phyloP scores from a whole-genome alignment of 1,140 invertebrate species.

The Diabrotica virgifera region DNA sequence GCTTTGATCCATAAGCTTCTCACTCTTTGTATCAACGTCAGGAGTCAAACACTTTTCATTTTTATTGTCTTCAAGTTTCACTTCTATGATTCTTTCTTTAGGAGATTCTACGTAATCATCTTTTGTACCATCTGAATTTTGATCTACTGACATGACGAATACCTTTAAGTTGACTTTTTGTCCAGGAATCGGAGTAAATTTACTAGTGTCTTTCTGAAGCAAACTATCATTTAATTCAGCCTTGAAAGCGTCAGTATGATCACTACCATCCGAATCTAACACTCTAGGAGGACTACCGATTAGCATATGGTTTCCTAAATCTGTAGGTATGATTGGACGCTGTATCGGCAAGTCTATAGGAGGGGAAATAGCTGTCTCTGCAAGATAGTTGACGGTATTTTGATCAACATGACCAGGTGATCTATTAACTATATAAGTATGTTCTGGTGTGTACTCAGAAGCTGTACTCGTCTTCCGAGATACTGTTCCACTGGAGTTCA shows the following conservation, averaged over 20 bases:
- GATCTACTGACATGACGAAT: constrained; percentile 35
- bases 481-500: constrained; percentile 51
- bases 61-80: constrained; percentile 12
- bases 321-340: background rate
- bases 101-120: constrained; percentile 1
- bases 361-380: constrained; percentile 27
- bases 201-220: constrained; percentile 33
- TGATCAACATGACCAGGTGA: constrained; percentile 23
- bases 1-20: constrained; percentile 26
- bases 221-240: constrained; percentile 38
- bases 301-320: background rate
- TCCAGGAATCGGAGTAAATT: constrained; percentile 32
- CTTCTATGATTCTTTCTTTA: constrained; percentile 23
- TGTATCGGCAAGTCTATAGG: constrained; percentile 12
- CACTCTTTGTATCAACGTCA: constrained; percentile 6
- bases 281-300: background rate
- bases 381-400: constrained; percentile 31
- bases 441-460: constrained; percentile 55
- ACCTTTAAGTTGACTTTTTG: constrained; percentile 43
- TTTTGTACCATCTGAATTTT: constrained; percentile 11
- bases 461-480: constrained; percentile 56
- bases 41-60: background rate
- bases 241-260: constrained; percentile 33
- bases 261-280: constrained; percentile 1
- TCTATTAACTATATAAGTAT: constrained; percentile 45